Conservation (phyloP, 2,797 vertebrate genomes). For the Enteromius thamalakanensis region DNA sequence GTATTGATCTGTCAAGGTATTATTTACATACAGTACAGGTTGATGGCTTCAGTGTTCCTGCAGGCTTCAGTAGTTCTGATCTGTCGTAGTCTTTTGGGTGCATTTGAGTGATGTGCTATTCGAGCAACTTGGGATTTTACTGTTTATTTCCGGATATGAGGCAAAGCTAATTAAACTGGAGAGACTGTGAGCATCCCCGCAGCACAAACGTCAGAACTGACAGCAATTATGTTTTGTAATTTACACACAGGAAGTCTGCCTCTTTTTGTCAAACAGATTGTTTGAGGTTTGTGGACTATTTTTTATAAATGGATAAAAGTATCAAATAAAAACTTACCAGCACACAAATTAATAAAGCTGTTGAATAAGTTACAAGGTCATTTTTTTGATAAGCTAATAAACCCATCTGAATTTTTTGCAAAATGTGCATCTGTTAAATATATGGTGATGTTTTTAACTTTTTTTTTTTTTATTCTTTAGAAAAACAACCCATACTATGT, state of each 20-base stretch:
- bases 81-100: slow-evolving; percentile 48
- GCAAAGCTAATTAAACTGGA: slow-evolving; percentile 40
- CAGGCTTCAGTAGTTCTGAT: slow-evolving; percentile 21
- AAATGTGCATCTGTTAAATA: too few relatives aligned
- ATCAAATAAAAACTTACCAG: background rate
- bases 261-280: slow-evolving; percentile 11
- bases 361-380: background rate
- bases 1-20: slow-evolving; percentile 6
- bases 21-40: slow-evolving; percentile 19
- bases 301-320: slow-evolving; percentile 5
- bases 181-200: slow-evolving; percentile 3
- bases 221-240: slow-evolving; percentile 13
- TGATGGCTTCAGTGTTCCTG: background rate
- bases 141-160: slow-evolving; percentile 35
- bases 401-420: background rate
- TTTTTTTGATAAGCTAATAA: background rate
- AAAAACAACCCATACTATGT: too few relatives aligned
- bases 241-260: slow-evolving; percentile 12
- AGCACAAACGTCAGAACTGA: slow-evolving; percentile 26
- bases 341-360: background rate
- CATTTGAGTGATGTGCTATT: slow-evolving; percentile 43
- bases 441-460: background rate
- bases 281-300: slow-evolving; percentile 3
- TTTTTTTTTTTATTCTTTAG: too few relatives aligned
- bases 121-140: slow-evolving; percentile 17